Base-by-base conservation (phyloP, 2,888 invertebrate species). In the Hirtodrosophila cameraria region DNA sequence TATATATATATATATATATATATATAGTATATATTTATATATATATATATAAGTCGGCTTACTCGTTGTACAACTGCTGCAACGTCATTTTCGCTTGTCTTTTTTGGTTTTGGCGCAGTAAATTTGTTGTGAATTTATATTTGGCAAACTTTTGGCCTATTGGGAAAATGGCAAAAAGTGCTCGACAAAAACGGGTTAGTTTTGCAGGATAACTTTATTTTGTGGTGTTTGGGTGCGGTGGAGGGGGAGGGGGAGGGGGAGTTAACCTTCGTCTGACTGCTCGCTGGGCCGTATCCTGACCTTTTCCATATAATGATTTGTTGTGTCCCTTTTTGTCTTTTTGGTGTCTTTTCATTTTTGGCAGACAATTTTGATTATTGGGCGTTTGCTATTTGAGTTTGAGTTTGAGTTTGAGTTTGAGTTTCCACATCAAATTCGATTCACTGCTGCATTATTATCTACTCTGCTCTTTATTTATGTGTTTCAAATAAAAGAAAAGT, bases 81-180 rank as follows among this genome's bases (percentile, higher is more conserved):
- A 54, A 15, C 69, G 64, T 53, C 62, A 55, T 72, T 46, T 59
- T 28, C 60, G 45, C 36, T 54, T 38, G 23, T 20, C 23, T 46
- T 43, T 48, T 42, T 9, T n/a, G n/a, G n/a, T 41, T 60, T 65
- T 67, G 71, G 52, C 61, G 72, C 68, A 82, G 72, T 79, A 71
- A 69, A 58, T 59, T 72, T 60, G 64, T 50, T 55, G 42, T 61
- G 58, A 61, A 67, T 73, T 83, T 82, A 65, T 68, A 62, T 59
- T 46, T 68, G 52, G 49, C 52, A 75, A 72, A 72, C 54, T 72
- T 75, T 72, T 70, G 60, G 70, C 55, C 72, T 70, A 70, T 72
- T 70, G 71, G 71, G 71, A 70, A 70, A 65, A 49, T 43, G 48
- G 18, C 27, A 20, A 45, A n/a, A 38, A 49, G 31, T 23, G 5